Evolutionary conservation across 53 echinoderm and acorn worm genomes (phyloP), one percentile per base, ranked within the genome.

Genomic region (Paelopatides confundens): DNA sequence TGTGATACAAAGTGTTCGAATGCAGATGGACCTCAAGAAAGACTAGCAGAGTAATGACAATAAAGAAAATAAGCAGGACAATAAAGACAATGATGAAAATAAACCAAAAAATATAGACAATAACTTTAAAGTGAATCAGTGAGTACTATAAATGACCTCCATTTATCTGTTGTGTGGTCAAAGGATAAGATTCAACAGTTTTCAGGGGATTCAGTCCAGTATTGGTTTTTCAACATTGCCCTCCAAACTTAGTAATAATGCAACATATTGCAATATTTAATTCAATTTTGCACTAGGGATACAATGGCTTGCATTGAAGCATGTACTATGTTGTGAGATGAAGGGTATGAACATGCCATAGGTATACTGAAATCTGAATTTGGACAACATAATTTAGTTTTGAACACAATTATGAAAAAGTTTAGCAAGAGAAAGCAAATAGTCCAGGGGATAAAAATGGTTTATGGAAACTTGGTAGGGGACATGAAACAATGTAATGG

Each of bases 401-500:
- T 87, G 3, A 58, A 87, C 62, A 62, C 87, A 31, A 36, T 87
- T 3, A 76, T 87, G 87, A 53, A 35, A 9, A 85, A 66, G 35
- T 62, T 87, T 34, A 54, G 36, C 1, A 76, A 47, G 43, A 35
- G 77, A 36, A 87, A 76, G 31, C 87, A 52, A 2, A 31, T 76
- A 51, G 63, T 87, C 58, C 77, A 46, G 87, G 77, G 14, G 77
- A 87, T 53, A 62, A 58, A 36, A 47, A 87, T 21, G 77, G 62
- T 53, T 76, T 87, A 39, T 87, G 87, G 87, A 34, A 11, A n/a
- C 63, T 87, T n/a, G 77, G n/a, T 87, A 29, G 77, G 87, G 33
- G 86, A 76, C 38, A 87, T 87, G 77, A 87, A 21, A 33, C 76
- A 87, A 62, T 76, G 77, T 62, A 18, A 87, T 87, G 58, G 62